A percentile compares a stretch with the other conserved stretches of the same genome.
Evolutionary conservation across 2,797 vertebrate genomes (phyloP).

Genomic region (Leucoraja ocellata): DNA sequence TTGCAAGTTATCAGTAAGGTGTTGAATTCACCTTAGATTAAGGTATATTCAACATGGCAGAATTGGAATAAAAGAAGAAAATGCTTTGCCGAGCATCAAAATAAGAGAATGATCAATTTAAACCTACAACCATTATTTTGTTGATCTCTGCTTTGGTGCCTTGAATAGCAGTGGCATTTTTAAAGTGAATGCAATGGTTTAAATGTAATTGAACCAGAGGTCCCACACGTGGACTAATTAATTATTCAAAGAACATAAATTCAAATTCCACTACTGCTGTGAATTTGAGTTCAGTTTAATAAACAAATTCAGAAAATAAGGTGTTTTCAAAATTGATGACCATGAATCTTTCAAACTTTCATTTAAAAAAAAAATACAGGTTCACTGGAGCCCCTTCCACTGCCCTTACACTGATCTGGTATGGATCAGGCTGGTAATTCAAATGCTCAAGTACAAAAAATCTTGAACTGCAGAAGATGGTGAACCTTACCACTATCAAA

Average conservation of each 20-base stretch:
- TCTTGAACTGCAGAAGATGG: no score
- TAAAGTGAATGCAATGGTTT: neutral
- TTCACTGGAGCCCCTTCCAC: neutral
- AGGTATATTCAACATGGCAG: neutral
- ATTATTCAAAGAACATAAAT: neutral
- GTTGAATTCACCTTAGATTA: neutral
- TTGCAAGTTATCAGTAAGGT: neutral
- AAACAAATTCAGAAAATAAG: neutral
- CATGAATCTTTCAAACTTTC: neutral
- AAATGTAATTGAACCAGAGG: neutral
- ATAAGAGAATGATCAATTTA: neutral
- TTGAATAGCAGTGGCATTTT: neutral
- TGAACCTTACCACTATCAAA: no score
- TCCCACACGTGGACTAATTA: neutral
- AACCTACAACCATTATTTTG: neutral
- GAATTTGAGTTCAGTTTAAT: conserved; percentile 20
- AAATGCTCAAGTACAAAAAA: no score
- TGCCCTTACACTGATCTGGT: no score
- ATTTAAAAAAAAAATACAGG: neutral
- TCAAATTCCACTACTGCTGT: neutral
- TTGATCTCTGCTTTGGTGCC: neutral
- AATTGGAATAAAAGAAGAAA: no score
- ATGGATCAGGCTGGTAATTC: neutral
- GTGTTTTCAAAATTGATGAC: neutral
- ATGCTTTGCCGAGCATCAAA: neutral